These are phyloP conservation scores for Camponotus pennsylvanicus DNA, from an alignment of 1,140 invertebrate genomes.

Conservation along the genomic window DNA sequence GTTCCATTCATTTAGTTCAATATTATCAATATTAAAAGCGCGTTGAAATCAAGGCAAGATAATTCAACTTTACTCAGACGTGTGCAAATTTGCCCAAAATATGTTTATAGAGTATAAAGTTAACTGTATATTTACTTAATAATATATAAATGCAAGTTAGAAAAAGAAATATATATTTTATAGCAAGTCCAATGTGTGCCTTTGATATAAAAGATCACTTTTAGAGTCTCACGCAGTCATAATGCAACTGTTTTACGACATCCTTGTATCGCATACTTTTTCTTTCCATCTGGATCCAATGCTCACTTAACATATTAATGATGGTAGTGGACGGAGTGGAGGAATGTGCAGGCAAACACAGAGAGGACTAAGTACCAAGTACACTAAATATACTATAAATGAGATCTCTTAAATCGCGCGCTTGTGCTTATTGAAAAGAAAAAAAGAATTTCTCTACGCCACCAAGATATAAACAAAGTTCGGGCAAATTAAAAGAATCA, in stretches of 20 bases:
- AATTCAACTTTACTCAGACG: not conserved
- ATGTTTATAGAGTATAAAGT: not conserved
- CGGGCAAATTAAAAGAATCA: constrained; percentile 10
- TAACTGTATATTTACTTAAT: constrained; percentile 4
- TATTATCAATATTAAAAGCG: constrained; percentile 2
- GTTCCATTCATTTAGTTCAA: constrained; percentile 56
- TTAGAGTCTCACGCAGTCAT: constrained; percentile 15
- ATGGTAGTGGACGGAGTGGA: constrained; percentile 73
- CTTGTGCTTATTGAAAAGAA: constrained; percentile 62
- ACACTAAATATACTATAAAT: constrained; percentile 43
- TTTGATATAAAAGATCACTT: constrained; percentile 12
- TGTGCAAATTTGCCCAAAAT: not conserved
- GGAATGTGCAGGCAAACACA: constrained; percentile 60
- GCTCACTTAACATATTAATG: constrained; percentile 65
- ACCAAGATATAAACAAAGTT: not conserved
- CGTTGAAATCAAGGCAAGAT: constrained; percentile 6
- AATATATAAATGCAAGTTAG: constrained; percentile 38
- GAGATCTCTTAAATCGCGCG: constrained; percentile 57
- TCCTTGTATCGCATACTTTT: not conserved
- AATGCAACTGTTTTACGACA: constrained; percentile 7
- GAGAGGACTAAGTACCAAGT: constrained; percentile 31
- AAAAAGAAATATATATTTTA: not conserved
- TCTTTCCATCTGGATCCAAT: constrained; percentile 69
- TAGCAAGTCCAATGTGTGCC: constrained; percentile 15
- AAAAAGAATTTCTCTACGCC: constrained; percentile 28